Evolutionary conservation across 2,888 invertebrate genomes (phyloP).

Genomic region (Thecocarcelia acutangulata): DNA sequence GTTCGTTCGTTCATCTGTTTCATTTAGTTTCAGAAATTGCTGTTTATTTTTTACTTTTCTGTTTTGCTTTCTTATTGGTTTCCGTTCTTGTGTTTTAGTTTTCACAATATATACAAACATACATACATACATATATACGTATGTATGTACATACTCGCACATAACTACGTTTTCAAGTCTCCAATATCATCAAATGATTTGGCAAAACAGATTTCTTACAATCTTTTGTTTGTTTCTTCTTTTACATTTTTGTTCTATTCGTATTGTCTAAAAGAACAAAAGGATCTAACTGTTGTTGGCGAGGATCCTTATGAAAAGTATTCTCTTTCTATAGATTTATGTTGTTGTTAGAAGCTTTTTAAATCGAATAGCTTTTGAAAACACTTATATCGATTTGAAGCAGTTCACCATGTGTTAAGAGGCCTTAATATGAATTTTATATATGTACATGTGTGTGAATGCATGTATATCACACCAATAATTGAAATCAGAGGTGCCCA

Average conservation of each 20-base stretch:
- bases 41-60: background rate
- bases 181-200: constrained; percentile 40
- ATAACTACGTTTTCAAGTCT: constrained; percentile 1
- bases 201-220: constrained; percentile 5
- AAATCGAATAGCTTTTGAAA: background rate
- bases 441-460: too few relatives aligned
- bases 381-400: too few relatives aligned
- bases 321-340: background rate
- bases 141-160: too few relatives aligned
- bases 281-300: constrained; percentile 55
- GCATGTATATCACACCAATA: too few relatives aligned
- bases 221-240: constrained; percentile 8
- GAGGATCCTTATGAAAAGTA: constrained; percentile 3
- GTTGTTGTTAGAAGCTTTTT: background rate
- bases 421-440: too few relatives aligned
- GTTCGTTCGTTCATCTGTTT: constrained; percentile 36
- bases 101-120: constrained; percentile 25
- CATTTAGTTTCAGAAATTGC: constrained; percentile 42
- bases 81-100: constrained; percentile 46
- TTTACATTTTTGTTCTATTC: background rate
- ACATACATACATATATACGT: too few relatives aligned
- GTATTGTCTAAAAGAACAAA: constrained; percentile 28
- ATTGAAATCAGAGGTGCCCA: too few relatives aligned
- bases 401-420: too few relatives aligned
- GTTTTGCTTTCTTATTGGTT: constrained; percentile 10